Evolutionary conservation across 2,888 invertebrate genomes (phyloP).

Genomic region (Melitaea athalia): DNA sequence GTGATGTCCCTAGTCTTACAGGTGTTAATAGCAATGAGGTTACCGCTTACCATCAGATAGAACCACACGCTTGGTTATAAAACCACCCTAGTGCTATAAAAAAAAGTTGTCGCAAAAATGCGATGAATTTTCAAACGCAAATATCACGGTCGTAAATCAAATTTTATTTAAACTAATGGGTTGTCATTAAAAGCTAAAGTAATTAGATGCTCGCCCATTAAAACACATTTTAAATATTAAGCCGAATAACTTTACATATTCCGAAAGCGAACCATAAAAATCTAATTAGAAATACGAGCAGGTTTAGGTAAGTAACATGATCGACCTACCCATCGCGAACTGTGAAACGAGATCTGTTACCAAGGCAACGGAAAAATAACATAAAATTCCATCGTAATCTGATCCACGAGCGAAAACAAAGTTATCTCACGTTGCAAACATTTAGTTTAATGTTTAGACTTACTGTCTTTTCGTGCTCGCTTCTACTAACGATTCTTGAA

Average conservation of each 20-base stretch:
- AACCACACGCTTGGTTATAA: too few species aligned
- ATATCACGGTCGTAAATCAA: not conserved
- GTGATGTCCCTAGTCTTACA: too few species aligned
- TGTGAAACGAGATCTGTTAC: slow-evolving; percentile 28
- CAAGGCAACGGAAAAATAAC: slow-evolving; percentile 25
- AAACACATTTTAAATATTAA: not conserved
- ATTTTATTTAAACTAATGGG: not conserved
- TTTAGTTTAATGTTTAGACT: slow-evolving; percentile 15
- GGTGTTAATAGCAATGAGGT: too few species aligned
- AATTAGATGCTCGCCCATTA: not conserved
- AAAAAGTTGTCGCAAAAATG: too few species aligned
- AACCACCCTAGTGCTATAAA: too few species aligned
- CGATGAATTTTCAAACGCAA: not conserved
- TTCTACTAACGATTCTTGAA: not conserved
- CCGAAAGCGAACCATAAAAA: slow-evolving; percentile 3
- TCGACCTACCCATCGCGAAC: slow-evolving; percentile 25
- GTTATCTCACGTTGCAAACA: slow-evolving; percentile 19
- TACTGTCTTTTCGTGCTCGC: slow-evolving; percentile 4
- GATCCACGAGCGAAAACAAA: slow-evolving; percentile 23
- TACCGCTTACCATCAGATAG: too few species aligned
- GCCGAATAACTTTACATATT: not conserved
- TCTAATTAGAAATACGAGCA: slow-evolving; percentile 14
- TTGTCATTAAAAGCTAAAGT: not conserved
- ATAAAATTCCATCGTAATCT: slow-evolving; percentile 5
- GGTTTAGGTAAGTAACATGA: not conserved